Percentiles rank a stretch among this genome's conserved stretches.
Conservation (phyloP, 1,140 invertebrate genomes). For the Psix sp. region DNA sequence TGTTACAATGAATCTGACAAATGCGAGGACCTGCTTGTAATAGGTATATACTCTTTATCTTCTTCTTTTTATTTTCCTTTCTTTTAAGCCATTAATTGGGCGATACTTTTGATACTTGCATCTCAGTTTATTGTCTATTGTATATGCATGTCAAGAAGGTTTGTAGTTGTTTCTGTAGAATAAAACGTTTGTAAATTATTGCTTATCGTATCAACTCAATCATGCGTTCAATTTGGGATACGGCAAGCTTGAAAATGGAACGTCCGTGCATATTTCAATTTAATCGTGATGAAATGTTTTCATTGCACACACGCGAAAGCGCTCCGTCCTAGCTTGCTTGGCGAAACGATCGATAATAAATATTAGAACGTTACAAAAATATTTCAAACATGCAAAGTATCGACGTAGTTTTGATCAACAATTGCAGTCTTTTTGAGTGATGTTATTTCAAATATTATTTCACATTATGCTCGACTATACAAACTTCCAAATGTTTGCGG, state of each 20-base stretch:
- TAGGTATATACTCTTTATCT: slow-evolving; percentile 53
- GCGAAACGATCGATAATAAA: no score
- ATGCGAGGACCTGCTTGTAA: slow-evolving; percentile 60
- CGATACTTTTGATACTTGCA: slow-evolving; percentile 73
- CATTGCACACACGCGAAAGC: no score
- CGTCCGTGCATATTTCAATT: neutral
- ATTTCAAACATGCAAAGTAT: slow-evolving; percentile 40
- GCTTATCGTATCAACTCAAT: neutral
- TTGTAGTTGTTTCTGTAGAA: slow-evolving; percentile 9
- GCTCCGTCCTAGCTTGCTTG: no score
- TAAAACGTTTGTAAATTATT: slow-evolving; percentile 29
- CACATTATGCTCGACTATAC: slow-evolving; percentile 11
- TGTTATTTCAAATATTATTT: slow-evolving; percentile 16
- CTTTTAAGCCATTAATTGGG: slow-evolving; percentile 58
- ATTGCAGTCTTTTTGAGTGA: slow-evolving; percentile 45
- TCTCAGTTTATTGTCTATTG: slow-evolving; percentile 74
- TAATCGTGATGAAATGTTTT: neutral
- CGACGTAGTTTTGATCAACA: slow-evolving; percentile 48
- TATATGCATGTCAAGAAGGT: slow-evolving; percentile 59
- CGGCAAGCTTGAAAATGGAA: neutral
- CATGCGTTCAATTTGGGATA: neutral
- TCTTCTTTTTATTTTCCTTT: no score
- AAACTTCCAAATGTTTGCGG: no score
- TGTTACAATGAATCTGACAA: slow-evolving; percentile 54
- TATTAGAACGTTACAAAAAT: slow-evolving; percentile 21